phyloP scores from a whole-genome alignment of 2,888 invertebrate species.

The Deladenus siricidicola region DNA sequence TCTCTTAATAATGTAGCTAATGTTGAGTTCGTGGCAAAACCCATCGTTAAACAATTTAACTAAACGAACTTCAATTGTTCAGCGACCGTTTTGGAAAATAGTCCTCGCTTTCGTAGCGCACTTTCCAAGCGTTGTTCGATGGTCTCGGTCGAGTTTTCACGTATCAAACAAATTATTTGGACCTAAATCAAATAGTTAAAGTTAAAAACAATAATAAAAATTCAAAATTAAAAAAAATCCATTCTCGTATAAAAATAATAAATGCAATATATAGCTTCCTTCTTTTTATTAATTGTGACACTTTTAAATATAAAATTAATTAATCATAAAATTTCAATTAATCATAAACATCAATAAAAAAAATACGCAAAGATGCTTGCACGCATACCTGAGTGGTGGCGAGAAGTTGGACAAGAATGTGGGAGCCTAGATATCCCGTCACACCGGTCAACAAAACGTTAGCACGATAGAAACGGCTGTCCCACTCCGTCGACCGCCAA shows the following conservation, averaged over 20 bases:
- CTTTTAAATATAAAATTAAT: no score
- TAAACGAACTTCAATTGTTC: constrained; percentile 20
- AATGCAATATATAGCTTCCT: no score
- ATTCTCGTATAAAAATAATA: no score
- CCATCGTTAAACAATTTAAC: no score
- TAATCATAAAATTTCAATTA: neutral
- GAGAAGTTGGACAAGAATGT: constrained; percentile 54
- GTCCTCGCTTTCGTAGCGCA: constrained; percentile 51
- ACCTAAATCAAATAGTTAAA: neutral
- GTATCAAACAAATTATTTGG: constrained; percentile 53
- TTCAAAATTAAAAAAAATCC: neutral
- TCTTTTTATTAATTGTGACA: no score
- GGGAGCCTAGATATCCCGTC: constrained; percentile 55
- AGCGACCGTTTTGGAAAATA: constrained; percentile 38
- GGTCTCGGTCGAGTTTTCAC: constrained; percentile 51
- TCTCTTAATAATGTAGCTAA: no score
- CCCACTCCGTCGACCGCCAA: constrained; percentile 55
- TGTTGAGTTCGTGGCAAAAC: no score
- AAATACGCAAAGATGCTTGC: constrained; percentile 1
- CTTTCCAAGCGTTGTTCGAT: constrained; percentile 44
- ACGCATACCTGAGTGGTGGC: constrained; percentile 36
- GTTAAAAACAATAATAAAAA: neutral
- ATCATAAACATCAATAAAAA: neutral
- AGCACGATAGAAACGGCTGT: constrained; percentile 52
- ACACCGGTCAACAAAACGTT: constrained; percentile 54